Percentiles rank a stretch among this genome's conserved stretches.
Evolutionary conservation across 2,888 invertebrate genomes (phyloP).

Genomic region (Cheilosia grossa): DNA sequence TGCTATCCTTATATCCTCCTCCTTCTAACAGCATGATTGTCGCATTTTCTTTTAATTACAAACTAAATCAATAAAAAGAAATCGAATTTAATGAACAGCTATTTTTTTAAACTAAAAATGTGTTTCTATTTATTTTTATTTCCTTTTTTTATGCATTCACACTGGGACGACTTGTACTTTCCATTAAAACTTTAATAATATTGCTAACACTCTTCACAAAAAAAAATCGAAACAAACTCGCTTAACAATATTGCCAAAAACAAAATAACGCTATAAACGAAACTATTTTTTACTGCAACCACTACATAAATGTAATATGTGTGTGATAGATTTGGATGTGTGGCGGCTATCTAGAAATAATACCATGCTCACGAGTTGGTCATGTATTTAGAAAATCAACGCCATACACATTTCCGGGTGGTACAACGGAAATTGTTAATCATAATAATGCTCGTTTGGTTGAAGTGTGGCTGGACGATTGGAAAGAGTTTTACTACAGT

Average conservation of each 20-base stretch:
- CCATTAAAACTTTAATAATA: slow-evolving; percentile 56
- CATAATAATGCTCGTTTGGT: slow-evolving; percentile 99
- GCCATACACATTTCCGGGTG: slow-evolving; percentile 99
- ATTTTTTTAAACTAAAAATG: slow-evolving; percentile 61
- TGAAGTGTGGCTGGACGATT: slow-evolving; percentile 99
- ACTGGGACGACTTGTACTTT: slow-evolving; percentile 69
- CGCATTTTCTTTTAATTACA: slow-evolving; percentile 27
- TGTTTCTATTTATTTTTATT: slow-evolving; percentile 68
- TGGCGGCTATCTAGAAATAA: slow-evolving; percentile 96
- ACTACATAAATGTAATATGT: slow-evolving; percentile 33
- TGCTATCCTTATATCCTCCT: slow-evolving; percentile 24
- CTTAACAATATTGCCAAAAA: slow-evolving; percentile 44
- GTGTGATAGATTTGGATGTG: slow-evolving; percentile 96
- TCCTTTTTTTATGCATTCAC: slow-evolving; percentile 71
- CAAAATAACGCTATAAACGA: slow-evolving; percentile 43
- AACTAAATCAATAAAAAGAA: neutral
- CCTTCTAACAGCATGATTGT: slow-evolving; percentile 57
- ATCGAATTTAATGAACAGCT: slow-evolving; percentile 16
- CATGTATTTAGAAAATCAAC: slow-evolving; percentile 99
- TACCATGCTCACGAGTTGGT: slow-evolving; percentile 97
- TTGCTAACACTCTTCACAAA: slow-evolving; percentile 58
- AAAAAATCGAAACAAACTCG: slow-evolving; percentile 3
- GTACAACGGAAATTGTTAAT: slow-evolving; percentile 98
- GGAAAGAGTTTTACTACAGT: slow-evolving; percentile 99
- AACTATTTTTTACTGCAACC: slow-evolving; percentile 42